Evolutionary conservation across 2,113 vertebrate genomes (phyloP), one percentile per base, ranked within the genome.

Genomic region (Notarius lentiginosus): DNA sequence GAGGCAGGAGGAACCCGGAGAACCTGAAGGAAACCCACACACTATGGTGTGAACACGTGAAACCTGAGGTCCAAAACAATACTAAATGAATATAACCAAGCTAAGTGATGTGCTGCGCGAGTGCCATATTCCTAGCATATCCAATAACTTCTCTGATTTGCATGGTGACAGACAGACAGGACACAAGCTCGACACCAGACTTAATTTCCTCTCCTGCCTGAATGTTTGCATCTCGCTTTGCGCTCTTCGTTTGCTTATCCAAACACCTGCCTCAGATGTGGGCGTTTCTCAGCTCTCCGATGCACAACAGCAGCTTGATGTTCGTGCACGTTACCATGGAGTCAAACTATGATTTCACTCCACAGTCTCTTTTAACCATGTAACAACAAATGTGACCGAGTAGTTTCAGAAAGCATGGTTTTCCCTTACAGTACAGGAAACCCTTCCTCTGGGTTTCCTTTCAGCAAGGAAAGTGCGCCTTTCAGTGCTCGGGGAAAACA

Each of bases 201-300:
- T 47, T 63, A 7, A 65, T 49, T 82, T 65, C 30, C 80, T 51
- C 22, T 82, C 15, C 81, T 66, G 81, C 15, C 47, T 83, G 24
- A 53, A 83, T 83, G 47, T 65, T 82, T 65, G 61, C 61, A 82
- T 83, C 49, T 4, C 15, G 15, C 9, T 49, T 20, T 77, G 47
- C 20, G 7, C 60, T 66, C 75, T 73, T 51, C 53, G 60, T 86
- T 81, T 81, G 79, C 85, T 82, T 81, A 81, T 73, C 34, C 85
- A 72, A 60, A 70, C 53, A 68, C 20, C 24, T 7, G 27, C 11
- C 76, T 79, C 5, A 68, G 47, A 76, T 5, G 10, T 24, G 84
- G 34, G 14, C 24, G 56, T 47, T 61, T 47, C 56, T 24, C 79
- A 24, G 30, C 56, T 12, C 41, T 49, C 22, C 60, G 22, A 30